These are phyloP conservation scores for Podarcis muralis DNA, from an alignment of 2,113 vertebrate species.

Conservation along the genomic window DNA sequence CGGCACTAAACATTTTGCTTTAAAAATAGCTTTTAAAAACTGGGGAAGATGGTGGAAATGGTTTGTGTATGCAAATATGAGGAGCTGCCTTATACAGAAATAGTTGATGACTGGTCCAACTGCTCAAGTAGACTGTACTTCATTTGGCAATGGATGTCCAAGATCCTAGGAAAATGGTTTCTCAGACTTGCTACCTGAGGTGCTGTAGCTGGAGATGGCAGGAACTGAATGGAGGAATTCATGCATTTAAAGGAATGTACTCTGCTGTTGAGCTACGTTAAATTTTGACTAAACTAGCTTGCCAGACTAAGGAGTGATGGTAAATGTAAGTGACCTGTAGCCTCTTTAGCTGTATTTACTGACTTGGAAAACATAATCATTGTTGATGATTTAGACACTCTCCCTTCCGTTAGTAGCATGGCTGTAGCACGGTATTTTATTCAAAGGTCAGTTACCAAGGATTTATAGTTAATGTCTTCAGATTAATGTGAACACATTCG, in stretches of 20 bases:
- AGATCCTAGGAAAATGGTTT: not conserved
- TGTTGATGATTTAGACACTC: constrained; percentile 76
- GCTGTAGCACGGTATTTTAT: constrained; percentile 60
- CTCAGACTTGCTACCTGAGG: not conserved
- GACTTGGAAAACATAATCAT: constrained; percentile 69
- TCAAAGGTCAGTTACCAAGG: constrained; percentile 78
- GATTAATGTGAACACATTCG: constrained; percentile 65
- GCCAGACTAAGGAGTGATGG: not conserved
- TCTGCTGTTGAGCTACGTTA: not conserved
- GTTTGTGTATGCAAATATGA: not conserved
- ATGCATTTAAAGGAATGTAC: not conserved
- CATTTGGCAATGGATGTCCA: not conserved
- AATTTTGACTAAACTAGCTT: not conserved
- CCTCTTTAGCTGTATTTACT: constrained; percentile 38
- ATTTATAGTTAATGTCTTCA: constrained; percentile 73
- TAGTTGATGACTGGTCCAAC: not conserved
- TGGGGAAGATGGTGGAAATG: not conserved
- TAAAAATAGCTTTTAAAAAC: not conserved
- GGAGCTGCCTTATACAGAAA: not conserved
- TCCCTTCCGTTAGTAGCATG: constrained; percentile 37
- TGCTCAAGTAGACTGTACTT: too few species aligned
- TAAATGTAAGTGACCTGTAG: constrained; percentile 4
- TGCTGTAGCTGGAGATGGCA: not conserved
- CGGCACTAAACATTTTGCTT: not conserved
- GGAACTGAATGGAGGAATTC: not conserved